Base-by-base conservation (phyloP, 2,113 vertebrate species). In the Cryptomyrus ogoouensis region DNA sequence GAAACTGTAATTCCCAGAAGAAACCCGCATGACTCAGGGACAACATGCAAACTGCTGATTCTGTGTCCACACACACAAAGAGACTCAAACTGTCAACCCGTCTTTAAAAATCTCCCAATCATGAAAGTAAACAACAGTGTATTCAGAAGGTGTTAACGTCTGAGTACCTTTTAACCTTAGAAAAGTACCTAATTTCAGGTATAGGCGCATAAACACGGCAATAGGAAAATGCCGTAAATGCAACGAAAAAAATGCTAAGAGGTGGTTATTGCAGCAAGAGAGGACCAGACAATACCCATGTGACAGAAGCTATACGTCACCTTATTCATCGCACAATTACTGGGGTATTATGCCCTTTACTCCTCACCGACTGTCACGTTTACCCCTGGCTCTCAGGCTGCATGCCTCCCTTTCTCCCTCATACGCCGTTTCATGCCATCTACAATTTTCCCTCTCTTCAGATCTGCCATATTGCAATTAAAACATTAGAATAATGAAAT, bases 321-420 rank as follows among this genome's bases (percentile, higher is more conserved):
- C 52, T 91, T 90, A 92, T 95, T 94, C 93, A 93, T 95, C 93
- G 93, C 66, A 52, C 92, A 93, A 94, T 94, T 94, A 94, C 86
- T 92, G 92, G 92, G 91, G 90, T 90, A 92, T 88, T 90, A 93
- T 93, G 93, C 91, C 90, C 92, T 93, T 93, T 92, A 91, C 92
- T 93, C 90, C 92, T 92, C 91, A 94, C 94, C 92, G 93, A 94
- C 90, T 94, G 93, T 94, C 95, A 93, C 93, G 90, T 92, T 85
- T 52, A 92, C 90, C 80, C 44, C 19, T 1, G 19, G 56, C 58
- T 74, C 3, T n/a, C 52, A 62, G 46, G 35, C 66, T 17, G 49
- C 50, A 84, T 83, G 86, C 35, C 56, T 89, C 52, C 84, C 50
- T 47, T 83, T 53, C 17, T 50, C 19, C 49, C 31, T 80, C 77